phyloP scores from a whole-genome alignment of 2,113 vertebrate genomes.

The Mohoua ochrocephala region DNA sequence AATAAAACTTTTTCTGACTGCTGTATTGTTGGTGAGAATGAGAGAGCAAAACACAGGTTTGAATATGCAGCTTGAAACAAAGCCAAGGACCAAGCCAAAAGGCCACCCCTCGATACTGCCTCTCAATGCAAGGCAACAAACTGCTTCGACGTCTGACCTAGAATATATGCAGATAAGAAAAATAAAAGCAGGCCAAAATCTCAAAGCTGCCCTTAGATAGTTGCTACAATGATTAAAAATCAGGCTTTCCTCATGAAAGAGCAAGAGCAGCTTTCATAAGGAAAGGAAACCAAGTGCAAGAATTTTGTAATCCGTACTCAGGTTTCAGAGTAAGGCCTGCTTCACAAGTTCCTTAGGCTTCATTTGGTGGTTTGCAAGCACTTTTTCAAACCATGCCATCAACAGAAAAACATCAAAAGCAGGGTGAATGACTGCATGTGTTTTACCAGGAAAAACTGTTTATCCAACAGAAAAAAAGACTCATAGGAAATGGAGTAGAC shows the following conservation, averaged over 20 bases:
- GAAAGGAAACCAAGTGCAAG: not conserved
- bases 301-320: not conserved
- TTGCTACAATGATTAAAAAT: not conserved
- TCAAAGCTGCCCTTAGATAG: not conserved
- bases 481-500: not conserved
- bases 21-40: not conserved
- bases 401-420: not conserved
- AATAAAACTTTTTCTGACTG: constrained; percentile 29
- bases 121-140: not conserved
- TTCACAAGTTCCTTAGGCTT: not conserved
- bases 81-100: constrained; percentile 33
- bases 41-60: not conserved
- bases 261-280: not conserved
- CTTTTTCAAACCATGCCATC: not conserved
- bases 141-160: not conserved
- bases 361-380: not conserved
- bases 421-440: not conserved
- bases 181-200: not conserved
- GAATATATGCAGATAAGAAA: not conserved
- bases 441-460: not conserved
- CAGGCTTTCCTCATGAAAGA: not conserved
- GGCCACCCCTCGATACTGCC: not conserved
- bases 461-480: not conserved
- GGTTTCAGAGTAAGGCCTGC: not conserved
- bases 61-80: constrained; percentile 51